These are phyloP conservation scores for Chymomyza procnemis DNA, from an alignment of 2,888 invertebrate species.

Conservation along the genomic window DNA sequence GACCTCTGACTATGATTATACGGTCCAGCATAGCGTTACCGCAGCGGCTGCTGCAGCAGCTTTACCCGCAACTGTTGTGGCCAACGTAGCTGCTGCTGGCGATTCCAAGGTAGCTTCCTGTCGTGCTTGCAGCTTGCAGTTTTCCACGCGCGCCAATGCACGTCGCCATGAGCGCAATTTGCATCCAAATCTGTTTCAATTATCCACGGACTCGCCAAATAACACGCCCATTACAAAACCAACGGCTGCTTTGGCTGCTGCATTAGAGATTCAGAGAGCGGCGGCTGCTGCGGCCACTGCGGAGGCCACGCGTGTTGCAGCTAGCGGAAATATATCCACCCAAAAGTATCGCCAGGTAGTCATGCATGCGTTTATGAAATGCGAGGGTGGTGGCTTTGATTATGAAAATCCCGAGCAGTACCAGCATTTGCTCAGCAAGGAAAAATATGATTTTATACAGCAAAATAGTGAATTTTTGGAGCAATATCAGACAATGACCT, in stretches of 20 bases:
- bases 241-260: constrained; percentile 72
- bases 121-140: constrained; percentile 77
- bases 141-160: constrained; percentile 78
- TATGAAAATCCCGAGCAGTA: constrained; percentile 78
- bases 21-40: constrained; percentile 57
- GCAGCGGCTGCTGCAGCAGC: constrained; percentile 58
- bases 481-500: constrained; percentile 78
- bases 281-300: constrained; percentile 62
- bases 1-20: constrained; percentile 63
- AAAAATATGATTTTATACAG: constrained; percentile 77
- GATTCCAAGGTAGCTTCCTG: constrained; percentile 77
- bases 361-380: constrained; percentile 71
- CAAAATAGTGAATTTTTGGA: constrained; percentile 77
- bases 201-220: constrained; percentile 63
- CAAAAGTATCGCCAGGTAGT: constrained; percentile 73
- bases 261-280: constrained; percentile 70
- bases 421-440: constrained; percentile 74
- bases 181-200: constrained; percentile 76
- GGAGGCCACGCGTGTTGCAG: constrained; percentile 63
- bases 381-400: constrained; percentile 73
- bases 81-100: constrained; percentile 62
- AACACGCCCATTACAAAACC: constrained; percentile 71
- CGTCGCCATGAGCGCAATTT: constrained; percentile 78
- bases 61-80: constrained; percentile 56
- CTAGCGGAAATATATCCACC: constrained; percentile 62